phyloP scores from a whole-genome alignment of 2,888 invertebrate genomes.

The Netelia inedita region DNA sequence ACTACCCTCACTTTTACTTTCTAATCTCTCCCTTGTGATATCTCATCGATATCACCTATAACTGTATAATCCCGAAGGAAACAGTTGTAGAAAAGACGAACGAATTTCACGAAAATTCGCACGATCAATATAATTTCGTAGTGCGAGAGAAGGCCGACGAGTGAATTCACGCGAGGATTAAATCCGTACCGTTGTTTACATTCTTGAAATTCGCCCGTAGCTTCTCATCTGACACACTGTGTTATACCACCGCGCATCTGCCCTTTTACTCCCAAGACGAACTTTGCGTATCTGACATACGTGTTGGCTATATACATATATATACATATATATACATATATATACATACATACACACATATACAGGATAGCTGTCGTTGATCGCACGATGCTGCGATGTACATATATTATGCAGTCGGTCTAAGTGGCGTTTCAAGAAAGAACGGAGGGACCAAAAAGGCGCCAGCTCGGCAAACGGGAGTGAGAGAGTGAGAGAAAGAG shows the following conservation, averaged over 20 bases:
- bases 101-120: conserved; percentile 22
- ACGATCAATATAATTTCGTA: background rate
- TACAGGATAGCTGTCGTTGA: conserved; percentile 31
- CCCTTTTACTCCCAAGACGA: conserved; percentile 20
- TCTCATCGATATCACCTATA: background rate
- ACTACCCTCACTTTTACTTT: too few relatives aligned
- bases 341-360: conserved; percentile 18
- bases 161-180: conserved; percentile 67
- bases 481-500: conserved; percentile 45
- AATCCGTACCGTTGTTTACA: conserved; percentile 68
- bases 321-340: conserved; percentile 18
- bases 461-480: conserved; percentile 75
- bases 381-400: conserved; percentile 74
- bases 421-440: conserved; percentile 79
- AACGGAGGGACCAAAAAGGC: conserved; percentile 72
- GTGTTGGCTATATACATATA: conserved; percentile 61
- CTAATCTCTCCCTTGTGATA: background rate
- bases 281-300: conserved; percentile 23
- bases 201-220: conserved; percentile 63
- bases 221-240: conserved; percentile 60
- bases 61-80: background rate
- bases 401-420: conserved; percentile 82
- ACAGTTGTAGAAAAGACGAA: background rate
- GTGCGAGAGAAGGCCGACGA: conserved; percentile 15
- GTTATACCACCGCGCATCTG: conserved; percentile 60